Conservation (phyloP, 2,888 invertebrate genomes). For the Orthosia incerta region DNA sequence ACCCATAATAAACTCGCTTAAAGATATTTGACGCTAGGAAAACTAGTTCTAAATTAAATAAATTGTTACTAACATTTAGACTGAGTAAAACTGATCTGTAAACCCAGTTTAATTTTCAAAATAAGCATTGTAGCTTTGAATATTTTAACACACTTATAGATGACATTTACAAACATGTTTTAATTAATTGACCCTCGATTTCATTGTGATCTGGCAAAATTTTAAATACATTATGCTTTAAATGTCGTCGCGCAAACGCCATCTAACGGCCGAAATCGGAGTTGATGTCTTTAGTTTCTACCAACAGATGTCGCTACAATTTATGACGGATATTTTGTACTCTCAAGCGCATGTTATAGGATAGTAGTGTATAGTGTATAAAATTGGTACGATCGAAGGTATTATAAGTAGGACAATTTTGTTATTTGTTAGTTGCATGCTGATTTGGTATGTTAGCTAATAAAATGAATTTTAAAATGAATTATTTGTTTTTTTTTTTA, state of each 20-base stretch:
- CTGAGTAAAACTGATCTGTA: neutral
- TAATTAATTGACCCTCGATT: neutral
- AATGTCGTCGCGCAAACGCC: conserved; percentile 36
- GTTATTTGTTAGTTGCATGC: conserved; percentile 84
- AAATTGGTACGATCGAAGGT: conserved; percentile 57
- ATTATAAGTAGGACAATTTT: conserved; percentile 82
- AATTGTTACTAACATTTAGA: neutral
- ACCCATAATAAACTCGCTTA: neutral
- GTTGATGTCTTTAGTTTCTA: conserved; percentile 25
- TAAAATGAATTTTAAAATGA: conserved; percentile 75
- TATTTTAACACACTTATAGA: neutral
- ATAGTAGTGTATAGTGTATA: conserved; percentile 45
- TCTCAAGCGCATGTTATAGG: conserved; percentile 24
- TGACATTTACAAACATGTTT: neutral
- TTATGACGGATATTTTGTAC: conserved; percentile 35
- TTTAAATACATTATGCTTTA: conserved; percentile 29
- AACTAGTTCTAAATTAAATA: neutral
- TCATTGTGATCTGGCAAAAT: conserved; percentile 11
- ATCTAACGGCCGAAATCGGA: conserved; percentile 38
- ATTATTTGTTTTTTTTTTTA: conserved; percentile 21
- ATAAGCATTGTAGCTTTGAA: neutral
- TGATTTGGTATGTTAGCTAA: conserved; percentile 76
- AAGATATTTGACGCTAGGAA: neutral
- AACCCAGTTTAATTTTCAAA: neutral
- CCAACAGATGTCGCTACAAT: conserved; percentile 51